Percentiles rank a stretch among this genome's conserved stretches.
Conservation (phyloP, 2,797 vertebrate genomes). For the Passerculus sandwichensis region DNA sequence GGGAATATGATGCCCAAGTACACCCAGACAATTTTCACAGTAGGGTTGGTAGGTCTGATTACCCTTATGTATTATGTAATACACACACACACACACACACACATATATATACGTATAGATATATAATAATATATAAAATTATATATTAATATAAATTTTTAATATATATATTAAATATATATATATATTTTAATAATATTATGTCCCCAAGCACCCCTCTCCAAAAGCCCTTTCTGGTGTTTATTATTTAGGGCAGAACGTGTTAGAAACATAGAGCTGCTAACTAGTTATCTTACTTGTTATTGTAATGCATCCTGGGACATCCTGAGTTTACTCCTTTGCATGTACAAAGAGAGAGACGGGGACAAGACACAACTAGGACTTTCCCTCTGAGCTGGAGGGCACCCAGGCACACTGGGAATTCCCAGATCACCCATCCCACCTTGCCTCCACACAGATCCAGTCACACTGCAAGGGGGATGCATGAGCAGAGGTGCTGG, state of each 20-base stretch:
- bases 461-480: background rate
- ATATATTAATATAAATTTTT: no score
- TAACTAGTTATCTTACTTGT: background rate
- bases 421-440: background rate
- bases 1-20: background rate
- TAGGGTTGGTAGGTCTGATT: background rate
- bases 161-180: no score
- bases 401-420: no score
- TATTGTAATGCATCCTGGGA: background rate
- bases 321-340: background rate
- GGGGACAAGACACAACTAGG: background rate
- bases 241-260: background rate
- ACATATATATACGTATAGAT: no score
- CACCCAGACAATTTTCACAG: background rate
- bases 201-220: background rate
- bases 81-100: no score
- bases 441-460: background rate
- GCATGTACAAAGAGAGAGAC: background rate
- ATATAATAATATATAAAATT: no score
- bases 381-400: background rate
- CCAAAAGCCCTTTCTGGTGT: background rate
- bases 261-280: background rate
- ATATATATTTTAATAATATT: background rate
- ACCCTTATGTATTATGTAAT: background rate
- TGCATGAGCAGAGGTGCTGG: rapidly evolving